Percentiles rank a stretch among this genome's conserved stretches.
Conservation (phyloP, 2,797 vertebrate species). For the Tarsius wallacei region DNA sequence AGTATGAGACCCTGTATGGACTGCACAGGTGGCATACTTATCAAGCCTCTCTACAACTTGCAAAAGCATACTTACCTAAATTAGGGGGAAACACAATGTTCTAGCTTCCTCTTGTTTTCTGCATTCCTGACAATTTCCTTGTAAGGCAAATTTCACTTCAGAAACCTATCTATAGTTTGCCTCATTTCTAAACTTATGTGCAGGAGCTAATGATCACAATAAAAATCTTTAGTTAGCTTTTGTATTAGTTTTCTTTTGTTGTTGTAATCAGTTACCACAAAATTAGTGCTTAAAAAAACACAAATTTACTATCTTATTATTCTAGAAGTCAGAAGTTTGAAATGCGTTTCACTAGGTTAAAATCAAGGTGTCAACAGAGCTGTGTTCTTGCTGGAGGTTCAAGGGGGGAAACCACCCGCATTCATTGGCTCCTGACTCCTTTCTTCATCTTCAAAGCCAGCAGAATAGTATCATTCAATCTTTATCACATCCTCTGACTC, state of each 20-base stretch:
- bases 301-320: neutral
- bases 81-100: neutral
- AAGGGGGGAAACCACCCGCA: neutral
- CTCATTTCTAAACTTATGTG: neutral
- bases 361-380: neutral
- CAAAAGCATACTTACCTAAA: neutral
- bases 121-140: neutral
- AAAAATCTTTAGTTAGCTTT: neutral
- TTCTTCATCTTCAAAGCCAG: neutral
- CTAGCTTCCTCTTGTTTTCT: neutral
- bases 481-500: neutral
- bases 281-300: neutral
- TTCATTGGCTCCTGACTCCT: neutral
- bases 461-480: neutral
- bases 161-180: neutral
- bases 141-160: neutral
- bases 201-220: neutral
- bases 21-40: neutral
- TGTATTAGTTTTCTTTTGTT: constrained; percentile 18
- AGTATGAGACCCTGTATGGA: neutral
- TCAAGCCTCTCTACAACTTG: neutral
- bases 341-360: neutral
- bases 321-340: neutral
- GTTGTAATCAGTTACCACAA: neutral
- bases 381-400: neutral